phyloP scores from a whole-genome alignment of 92 coral and sea anemone species.

The Phenganax subtilis region DNA sequence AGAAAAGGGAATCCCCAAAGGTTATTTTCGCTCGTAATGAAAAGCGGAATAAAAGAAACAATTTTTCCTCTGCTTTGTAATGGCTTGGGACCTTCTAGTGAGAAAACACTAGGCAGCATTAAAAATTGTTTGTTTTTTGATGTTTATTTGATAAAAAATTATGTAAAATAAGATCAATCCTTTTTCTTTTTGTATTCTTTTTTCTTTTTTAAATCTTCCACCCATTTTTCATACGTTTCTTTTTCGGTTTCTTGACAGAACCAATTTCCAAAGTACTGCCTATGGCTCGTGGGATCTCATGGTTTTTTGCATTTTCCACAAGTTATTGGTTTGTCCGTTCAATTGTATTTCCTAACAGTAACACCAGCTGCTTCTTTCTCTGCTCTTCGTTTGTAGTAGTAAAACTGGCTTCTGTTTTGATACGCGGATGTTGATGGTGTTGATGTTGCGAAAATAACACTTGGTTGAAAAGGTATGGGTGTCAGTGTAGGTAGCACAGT shows the following conservation, averaged over 20 bases:
- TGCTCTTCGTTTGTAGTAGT: not conserved
- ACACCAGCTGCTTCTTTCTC: not conserved
- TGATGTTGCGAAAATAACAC: too few species aligned
- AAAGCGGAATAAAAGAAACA: not conserved
- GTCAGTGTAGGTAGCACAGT: too few species aligned
- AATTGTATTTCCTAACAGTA: not conserved
- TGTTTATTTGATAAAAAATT: not conserved
- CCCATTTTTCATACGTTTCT: conserved; percentile 43
- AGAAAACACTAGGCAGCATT: conserved; percentile 7
- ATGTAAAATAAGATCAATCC: not conserved
- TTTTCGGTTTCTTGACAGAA: conserved; percentile 21
- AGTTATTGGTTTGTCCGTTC: not conserved
- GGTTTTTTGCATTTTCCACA: conserved; percentile 1
- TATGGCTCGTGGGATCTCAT: not conserved
- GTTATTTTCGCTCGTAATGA: not conserved
- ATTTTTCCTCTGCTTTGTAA: conserved; percentile 6
- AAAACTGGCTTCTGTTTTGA: conserved; percentile 5
- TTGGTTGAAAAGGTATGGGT: too few species aligned
- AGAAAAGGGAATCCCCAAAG: conserved; percentile 2
- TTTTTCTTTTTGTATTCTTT: conserved; percentile 26
- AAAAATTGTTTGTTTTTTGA: not conserved
- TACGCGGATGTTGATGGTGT: too few species aligned
- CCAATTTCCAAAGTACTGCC: conserved; percentile 28
- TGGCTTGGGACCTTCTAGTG: conserved; percentile 24
- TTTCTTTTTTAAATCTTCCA: conserved; percentile 5